Evolutionary conservation across 2,797 vertebrate genomes (phyloP).

Genomic region (Sebastes vulpes): DNA sequence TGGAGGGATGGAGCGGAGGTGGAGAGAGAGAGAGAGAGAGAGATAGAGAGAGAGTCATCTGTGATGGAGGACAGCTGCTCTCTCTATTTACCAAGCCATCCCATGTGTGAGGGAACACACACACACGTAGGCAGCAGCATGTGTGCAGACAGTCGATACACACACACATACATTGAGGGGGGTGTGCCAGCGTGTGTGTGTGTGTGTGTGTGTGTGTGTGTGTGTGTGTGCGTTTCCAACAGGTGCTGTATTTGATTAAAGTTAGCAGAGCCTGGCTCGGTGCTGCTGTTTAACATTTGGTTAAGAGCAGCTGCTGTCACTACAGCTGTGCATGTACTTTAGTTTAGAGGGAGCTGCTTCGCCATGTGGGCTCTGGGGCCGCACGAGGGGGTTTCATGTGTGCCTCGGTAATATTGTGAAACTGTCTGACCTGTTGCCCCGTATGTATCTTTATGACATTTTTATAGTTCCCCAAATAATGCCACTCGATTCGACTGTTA

Average conservation of each 20-base stretch:
- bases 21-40: slow-evolving; percentile 13
- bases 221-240: slow-evolving; percentile 58
- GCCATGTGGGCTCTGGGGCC: slow-evolving; percentile 45
- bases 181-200: slow-evolving; percentile 1
- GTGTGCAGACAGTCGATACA: slow-evolving; percentile 19
- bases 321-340: slow-evolving; percentile 74
- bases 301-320: slow-evolving; percentile 73
- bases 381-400: background rate
- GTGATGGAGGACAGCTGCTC: slow-evolving; percentile 72
- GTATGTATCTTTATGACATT: background rate
- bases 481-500: background rate
- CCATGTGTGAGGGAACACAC: slow-evolving; percentile 30
- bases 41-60: slow-evolving; percentile 28
- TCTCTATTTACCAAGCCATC: slow-evolving; percentile 57
- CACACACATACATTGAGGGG: background rate
- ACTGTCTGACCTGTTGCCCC: background rate
- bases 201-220: background rate
- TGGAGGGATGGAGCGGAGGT: slow-evolving; percentile 13
- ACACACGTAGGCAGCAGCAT: slow-evolving; percentile 12
- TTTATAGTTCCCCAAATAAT: background rate
- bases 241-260: slow-evolving; percentile 79
- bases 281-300: slow-evolving; percentile 75
- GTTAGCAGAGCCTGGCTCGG: slow-evolving; percentile 44
- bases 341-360: slow-evolving; percentile 47
- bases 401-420: background rate